A percentile compares a stretch with the other conserved stretches of the same genome.
These are phyloP conservation scores for Vidua macroura DNA, from an alignment of 2,113 vertebrate species.

Conservation along the genomic window DNA sequence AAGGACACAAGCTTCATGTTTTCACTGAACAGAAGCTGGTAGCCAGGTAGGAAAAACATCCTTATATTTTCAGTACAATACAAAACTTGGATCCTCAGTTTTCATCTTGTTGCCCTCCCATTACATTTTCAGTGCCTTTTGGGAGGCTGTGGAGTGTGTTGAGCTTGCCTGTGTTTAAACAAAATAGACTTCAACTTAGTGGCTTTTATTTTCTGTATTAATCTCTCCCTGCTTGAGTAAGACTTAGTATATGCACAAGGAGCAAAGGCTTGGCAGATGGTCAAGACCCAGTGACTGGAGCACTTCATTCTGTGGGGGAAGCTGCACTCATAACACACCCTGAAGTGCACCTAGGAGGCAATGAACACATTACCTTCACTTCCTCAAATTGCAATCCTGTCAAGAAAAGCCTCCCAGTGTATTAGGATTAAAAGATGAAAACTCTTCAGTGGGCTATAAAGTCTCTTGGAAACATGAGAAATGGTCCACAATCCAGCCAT, in stretches of 20 bases:
- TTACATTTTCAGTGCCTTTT: background rate
- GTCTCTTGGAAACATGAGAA: background rate
- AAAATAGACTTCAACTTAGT: background rate
- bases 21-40: background rate
- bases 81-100: background rate
- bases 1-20: background rate
- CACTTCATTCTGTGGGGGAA: background rate
- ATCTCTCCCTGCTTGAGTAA: background rate
- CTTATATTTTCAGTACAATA: background rate
- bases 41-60: background rate
- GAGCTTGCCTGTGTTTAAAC: background rate
- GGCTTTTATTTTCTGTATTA: background rate
- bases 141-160: background rate
- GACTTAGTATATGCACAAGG: fast-evolving
- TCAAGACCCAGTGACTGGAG: fast-evolving
- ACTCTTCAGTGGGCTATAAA: background rate
- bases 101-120: background rate
- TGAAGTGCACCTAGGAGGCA: background rate
- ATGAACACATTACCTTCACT: background rate
- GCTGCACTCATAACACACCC: background rate
- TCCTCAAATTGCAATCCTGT: background rate
- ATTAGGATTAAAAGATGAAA: background rate
- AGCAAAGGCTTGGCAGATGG: background rate
- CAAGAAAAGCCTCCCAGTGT: background rate
- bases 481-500: fast-evolving